Conservation (phyloP, 2,797 vertebrate genomes). For the Tadarida brasiliensis region DNA sequence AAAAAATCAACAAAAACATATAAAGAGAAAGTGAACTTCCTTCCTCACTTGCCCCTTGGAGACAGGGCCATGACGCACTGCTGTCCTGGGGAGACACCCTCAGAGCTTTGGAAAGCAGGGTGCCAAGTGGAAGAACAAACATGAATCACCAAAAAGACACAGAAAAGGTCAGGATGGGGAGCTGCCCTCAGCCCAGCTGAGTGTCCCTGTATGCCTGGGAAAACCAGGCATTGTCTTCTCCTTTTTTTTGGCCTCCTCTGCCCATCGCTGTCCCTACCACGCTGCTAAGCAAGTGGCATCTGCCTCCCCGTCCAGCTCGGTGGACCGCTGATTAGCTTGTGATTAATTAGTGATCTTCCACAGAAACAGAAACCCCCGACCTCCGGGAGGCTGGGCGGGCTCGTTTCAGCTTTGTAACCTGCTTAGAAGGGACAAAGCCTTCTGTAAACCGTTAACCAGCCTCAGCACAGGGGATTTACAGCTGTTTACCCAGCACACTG, state of each 20-base stretch:
- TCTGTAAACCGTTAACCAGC: constrained; percentile 45
- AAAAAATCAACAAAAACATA: too few species aligned
- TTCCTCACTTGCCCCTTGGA: neutral
- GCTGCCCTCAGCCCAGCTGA: neutral
- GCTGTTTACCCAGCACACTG: neutral
- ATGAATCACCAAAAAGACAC: neutral
- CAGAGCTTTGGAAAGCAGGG: neutral
- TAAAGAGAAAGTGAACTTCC: neutral
- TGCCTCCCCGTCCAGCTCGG: neutral
- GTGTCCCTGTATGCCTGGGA: neutral
- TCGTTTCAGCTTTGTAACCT: neutral
- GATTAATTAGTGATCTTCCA: neutral
- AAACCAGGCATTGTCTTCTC: neutral
- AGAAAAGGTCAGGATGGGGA: neutral
- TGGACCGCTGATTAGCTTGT: neutral
- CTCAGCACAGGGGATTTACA: neutral
- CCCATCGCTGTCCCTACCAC: neutral
- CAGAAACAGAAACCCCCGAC: constrained; percentile 8
- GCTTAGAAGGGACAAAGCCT: constrained; percentile 6
- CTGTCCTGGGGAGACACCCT: neutral
- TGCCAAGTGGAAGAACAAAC: neutral
- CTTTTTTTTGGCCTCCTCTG: neutral
- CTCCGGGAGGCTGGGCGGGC: neutral
- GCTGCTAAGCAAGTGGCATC: neutral
- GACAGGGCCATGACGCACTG: neutral